Conservation (phyloP, 2,797 vertebrate species). For the Anniella stebbinsi region DNA sequence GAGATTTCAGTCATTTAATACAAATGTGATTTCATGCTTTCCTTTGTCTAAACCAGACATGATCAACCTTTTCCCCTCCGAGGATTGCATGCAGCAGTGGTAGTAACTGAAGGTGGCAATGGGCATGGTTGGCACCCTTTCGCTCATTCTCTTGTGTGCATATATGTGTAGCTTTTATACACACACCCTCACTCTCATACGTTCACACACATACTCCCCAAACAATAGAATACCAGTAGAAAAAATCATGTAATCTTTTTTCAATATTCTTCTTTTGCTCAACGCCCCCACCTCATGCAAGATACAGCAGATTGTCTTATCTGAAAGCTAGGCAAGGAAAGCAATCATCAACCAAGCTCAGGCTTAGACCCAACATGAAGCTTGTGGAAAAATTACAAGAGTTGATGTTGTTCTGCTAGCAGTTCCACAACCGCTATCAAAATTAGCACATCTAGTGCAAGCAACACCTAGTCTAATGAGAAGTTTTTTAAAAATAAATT, state of each 20-base stretch:
- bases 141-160: background rate
- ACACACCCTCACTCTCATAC: background rate
- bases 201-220: background rate
- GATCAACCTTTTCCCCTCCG: background rate
- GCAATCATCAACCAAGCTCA: too few species aligned
- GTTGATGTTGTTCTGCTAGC: too few species aligned
- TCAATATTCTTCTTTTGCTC: background rate
- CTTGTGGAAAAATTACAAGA: too few species aligned
- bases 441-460: too few species aligned
- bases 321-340: too few species aligned
- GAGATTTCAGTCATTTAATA: slow-evolving; percentile 11
- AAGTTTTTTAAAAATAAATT: too few species aligned
- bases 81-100: too few species aligned
- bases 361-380: too few species aligned
- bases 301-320: too few species aligned
- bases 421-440: too few species aligned
- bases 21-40: background rate
- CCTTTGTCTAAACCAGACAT: background rate
- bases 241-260: background rate
- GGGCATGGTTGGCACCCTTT: background rate
- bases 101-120: background rate
- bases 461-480: too few species aligned
- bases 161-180: background rate
- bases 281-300: background rate
- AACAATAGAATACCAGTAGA: background rate